Base-by-base conservation (phyloP, 2,113 vertebrate species). In the Menidia beryllina region DNA sequence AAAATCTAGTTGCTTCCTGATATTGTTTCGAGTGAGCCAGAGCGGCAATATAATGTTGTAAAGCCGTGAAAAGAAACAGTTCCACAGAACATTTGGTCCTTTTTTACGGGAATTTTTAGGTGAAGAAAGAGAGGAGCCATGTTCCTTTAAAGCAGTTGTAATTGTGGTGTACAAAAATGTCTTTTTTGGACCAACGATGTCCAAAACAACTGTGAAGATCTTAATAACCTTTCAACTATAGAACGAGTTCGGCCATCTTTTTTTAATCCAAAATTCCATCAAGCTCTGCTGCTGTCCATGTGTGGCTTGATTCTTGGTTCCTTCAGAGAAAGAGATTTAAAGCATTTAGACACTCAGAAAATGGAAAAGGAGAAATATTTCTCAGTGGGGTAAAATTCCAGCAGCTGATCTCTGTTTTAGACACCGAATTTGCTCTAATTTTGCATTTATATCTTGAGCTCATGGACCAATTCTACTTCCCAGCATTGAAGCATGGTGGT, bases 21-120 rank as follows among this genome's bases (percentile, higher is more conserved):
- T 65, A 75, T 76, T 83, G 74, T 85, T 78, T 17, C 10, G 13
- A 49, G 15, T 17, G 41, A 45, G 60, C 52, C 74, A 65, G 51
- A 27, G 55, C 23, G 43, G 14, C 56, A 17, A 15, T 48, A 34
- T 5, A 15, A 23, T 21, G 8, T 45, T 20, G 30, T 30, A 21
- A 20, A 39, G 26, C 49, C 12, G 20, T 64, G 7, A 23, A 66
- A 69, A 43, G 14, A 64, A 45, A 57, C 15, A 2, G 25, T 43
- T 43, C 47, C 17, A n/a, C 19, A 8, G 12, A 3, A 8, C 36
- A 34, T 24, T 25, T 58, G 0, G 7, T 51, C 43, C 34, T 2
- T 34, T 13, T 48, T 5, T 45, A 19, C 4, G 7, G 41, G 2
- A 12, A 12, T 7, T 47, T 61, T n/a, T 48, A n/a, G 41, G 41